Conservation (phyloP, 2,797 vertebrate genomes). For the Cirrhinus molitorella region DNA sequence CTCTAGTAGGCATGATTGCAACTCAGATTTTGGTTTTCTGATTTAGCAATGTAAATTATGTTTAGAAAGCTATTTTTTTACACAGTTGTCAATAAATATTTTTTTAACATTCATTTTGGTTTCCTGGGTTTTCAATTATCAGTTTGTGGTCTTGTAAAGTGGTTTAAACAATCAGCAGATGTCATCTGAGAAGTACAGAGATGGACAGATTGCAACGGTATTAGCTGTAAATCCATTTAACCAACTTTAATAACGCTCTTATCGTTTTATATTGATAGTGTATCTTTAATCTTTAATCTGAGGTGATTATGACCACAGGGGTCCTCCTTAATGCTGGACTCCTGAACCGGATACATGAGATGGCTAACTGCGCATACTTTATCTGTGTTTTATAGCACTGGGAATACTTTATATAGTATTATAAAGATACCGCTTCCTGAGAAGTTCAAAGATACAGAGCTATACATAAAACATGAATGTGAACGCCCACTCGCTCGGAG, state of each 20-base stretch:
- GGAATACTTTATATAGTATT: constrained; percentile 1
- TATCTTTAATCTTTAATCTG: constrained; percentile 55
- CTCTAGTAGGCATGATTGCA: constrained; percentile 71
- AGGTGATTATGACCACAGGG: constrained; percentile 42
- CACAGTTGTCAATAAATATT: constrained; percentile 87
- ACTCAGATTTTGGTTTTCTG: constrained; percentile 71
- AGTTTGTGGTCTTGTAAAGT: constrained; percentile 18
- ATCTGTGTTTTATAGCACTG: not conserved
- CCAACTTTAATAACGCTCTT: constrained; percentile 58
- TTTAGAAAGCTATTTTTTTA: constrained; percentile 84
- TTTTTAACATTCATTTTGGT: constrained; percentile 69
- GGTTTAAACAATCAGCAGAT: constrained; percentile 40
- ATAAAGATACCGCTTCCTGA: not conserved
- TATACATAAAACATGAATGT: not conserved
- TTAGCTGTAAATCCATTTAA: constrained; percentile 62
- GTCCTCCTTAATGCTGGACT: constrained; percentile 34
- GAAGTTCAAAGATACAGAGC: not conserved
- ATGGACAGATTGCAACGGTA: constrained; percentile 46
- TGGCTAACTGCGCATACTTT: not conserved
- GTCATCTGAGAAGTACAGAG: constrained; percentile 36
- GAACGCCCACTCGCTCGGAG: not conserved
- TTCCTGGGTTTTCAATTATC: constrained; percentile 22
- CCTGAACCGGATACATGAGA: not conserved
- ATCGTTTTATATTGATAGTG: constrained; percentile 63
- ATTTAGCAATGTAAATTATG: constrained; percentile 81